Evolutionary conservation across 2,888 invertebrate genomes (phyloP), one percentile per base, ranked within the genome.

Genomic region (Zele albiditarsus): DNA sequence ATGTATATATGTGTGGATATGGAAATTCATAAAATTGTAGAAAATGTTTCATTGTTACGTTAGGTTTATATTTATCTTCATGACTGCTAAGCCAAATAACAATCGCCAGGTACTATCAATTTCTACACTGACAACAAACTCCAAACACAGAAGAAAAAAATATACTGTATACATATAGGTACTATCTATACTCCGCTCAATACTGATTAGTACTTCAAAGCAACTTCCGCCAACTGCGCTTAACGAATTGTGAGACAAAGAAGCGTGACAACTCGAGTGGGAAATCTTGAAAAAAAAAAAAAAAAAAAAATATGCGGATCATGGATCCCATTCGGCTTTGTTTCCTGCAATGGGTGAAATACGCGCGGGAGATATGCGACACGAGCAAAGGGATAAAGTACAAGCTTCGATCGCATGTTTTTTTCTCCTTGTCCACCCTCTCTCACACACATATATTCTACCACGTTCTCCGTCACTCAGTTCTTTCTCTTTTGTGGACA

Each of bases 151-250:
- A 20, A 53, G n/a, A 20, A 53, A 53, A 20, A 53, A 20, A n/a
- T 16, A 14, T 16, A 46, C 3, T 14, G 3, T 4, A 14, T n/a
- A 12, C 38, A 38, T 12, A 38, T 38, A 2, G 4, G 33, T 20
- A 23, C 1, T 16, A 3, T 14, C 31, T 31, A 20, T 31, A 3
- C 28, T 20, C 6, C 27, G 83, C 81, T 84, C 86, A 83, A 86
- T 86, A 86, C 84, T 85, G 84, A 86, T 86, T 86, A 86, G 84
- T 86, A 86, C 86, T 85, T 86, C 82, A 86, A 86, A 86, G 85
- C 80, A 80, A 77, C 79, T 80, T 79, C 42, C 62, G 42, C 62
- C 38, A 49, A 74, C 67, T 60, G 71, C 71, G 53, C 49, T 73
- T 46, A 46, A 73, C 49, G 60, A 60, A 73, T 68, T 67, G 63